Evolutionary conservation across 2,113 vertebrate species (phyloP).

Genomic region (Bungarus multicinctus): DNA sequence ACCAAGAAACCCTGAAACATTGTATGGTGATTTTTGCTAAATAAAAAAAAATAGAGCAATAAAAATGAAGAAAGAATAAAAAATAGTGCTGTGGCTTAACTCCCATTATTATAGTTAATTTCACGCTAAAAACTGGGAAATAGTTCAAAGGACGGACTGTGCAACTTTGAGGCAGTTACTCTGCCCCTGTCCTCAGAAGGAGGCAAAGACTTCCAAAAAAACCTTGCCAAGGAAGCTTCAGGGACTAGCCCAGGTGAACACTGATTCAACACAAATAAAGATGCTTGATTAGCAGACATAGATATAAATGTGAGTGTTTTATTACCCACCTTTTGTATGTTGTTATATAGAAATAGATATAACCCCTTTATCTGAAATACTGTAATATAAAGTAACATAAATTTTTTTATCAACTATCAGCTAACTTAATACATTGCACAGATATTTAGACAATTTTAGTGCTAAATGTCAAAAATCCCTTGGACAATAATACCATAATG

Average conservation of each 20-base stretch:
- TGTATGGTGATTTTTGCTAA: constrained; percentile 60
- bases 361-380: neutral
- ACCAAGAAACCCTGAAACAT: constrained; percentile 47
- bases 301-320: neutral
- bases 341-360: neutral
- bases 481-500: neutral
- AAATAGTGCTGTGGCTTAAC: constrained; percentile 21
- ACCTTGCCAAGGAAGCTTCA: neutral
- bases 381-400: neutral
- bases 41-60: constrained; percentile 6
- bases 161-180: neutral
- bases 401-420: neutral
- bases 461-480: neutral
- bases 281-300: neutral
- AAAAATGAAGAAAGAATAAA: constrained; percentile 19
- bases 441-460: neutral
- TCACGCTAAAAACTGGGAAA: neutral
- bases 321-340: neutral
- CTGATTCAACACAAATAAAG: neutral
- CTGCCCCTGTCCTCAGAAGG: neutral
- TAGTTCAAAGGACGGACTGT: neutral
- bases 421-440: neutral
- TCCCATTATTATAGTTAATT: constrained; percentile 33
- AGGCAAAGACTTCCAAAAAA: neutral
- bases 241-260: neutral